These are phyloP conservation scores for Mythimna loreyi DNA, from an alignment of 2,888 invertebrate genomes.

Conservation along the genomic window DNA sequence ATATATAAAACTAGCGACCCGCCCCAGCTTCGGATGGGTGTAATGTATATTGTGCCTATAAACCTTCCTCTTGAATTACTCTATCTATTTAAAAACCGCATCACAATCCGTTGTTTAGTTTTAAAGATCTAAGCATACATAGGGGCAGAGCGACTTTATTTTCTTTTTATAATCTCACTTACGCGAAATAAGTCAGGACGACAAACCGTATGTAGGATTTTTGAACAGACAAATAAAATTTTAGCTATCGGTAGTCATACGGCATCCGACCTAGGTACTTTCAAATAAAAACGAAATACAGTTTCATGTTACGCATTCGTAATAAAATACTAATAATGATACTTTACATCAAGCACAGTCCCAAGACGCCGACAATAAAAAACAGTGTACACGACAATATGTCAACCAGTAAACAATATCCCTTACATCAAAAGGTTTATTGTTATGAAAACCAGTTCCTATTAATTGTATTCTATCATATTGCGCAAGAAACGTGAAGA, in stretches of 20 bases:
- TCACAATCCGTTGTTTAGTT: no score
- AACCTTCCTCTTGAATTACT: no score
- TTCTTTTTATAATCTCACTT: background rate
- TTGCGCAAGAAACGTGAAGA: constrained; percentile 1
- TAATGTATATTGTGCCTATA: no score
- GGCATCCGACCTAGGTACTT: constrained; percentile 54
- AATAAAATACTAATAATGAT: constrained; percentile 66
- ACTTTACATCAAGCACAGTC: constrained; percentile 62
- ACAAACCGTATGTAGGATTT: constrained; percentile 33
- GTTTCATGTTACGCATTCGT: constrained; percentile 54
- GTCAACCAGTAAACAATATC: constrained; percentile 51
- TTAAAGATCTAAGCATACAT: no score
- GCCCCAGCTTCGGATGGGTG: no score
- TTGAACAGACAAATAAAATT: constrained; percentile 50
- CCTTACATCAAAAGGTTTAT: constrained; percentile 55
- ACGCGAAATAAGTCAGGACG: constrained; percentile 20
- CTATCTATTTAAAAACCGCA: no score
- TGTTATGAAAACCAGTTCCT: constrained; percentile 49
- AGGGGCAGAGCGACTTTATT: no score
- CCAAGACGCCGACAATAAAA: constrained; percentile 62
- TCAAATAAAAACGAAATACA: constrained; percentile 58
- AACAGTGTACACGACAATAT: constrained; percentile 60
- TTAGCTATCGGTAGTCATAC: constrained; percentile 44
- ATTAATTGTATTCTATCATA: constrained; percentile 28
- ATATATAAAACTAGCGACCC: no score